These are phyloP conservation scores for Calcarius ornatus DNA, from an alignment of 2,113 vertebrate species.

Conservation along the genomic window DNA sequence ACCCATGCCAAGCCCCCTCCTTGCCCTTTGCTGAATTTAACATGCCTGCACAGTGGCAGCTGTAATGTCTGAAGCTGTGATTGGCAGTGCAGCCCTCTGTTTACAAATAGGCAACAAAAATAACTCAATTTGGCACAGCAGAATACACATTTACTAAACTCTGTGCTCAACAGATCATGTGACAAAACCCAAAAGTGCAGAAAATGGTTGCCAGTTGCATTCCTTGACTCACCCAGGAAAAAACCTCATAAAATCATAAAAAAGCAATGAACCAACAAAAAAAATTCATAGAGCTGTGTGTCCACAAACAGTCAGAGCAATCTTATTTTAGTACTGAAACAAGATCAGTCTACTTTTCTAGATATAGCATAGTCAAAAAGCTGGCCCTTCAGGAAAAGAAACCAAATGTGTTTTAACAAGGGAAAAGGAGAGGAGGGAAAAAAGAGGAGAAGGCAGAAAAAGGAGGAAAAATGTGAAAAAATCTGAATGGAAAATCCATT, in stretches of 20 bases:
- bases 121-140: background rate
- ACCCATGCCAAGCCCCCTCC: background rate
- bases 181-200: background rate
- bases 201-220: background rate
- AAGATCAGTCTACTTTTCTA: background rate
- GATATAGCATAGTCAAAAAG: background rate
- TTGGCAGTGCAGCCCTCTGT: background rate
- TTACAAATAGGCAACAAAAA: background rate
- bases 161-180: background rate
- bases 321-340: background rate
- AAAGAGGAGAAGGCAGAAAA: background rate
- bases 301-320: background rate
- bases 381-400: background rate
- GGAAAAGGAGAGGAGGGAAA: background rate
- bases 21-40: background rate
- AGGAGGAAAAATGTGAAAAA: background rate
- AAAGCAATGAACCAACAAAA: accelerated
- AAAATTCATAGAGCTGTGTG: background rate
- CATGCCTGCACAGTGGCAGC: background rate
- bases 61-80: background rate
- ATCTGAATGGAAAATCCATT: background rate
- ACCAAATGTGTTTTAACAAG: background rate
- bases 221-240: background rate
- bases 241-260: background rate
- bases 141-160: background rate